These are phyloP conservation scores for Pristionchus maxplancki DNA, from an alignment of 2,888 invertebrate species.

Conservation along the genomic window DNA sequence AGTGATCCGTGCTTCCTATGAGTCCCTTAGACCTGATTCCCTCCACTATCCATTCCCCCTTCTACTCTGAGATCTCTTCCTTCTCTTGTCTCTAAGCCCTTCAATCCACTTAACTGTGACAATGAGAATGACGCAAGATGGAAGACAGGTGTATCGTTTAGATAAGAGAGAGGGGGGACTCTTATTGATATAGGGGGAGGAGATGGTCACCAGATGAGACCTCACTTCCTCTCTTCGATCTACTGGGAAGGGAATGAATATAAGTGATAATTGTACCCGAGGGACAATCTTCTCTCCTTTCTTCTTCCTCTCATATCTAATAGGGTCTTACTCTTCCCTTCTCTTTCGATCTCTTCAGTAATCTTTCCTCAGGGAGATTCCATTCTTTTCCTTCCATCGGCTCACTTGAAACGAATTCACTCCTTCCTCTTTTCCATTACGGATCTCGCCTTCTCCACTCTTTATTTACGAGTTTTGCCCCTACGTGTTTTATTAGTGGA, in stretches of 20 bases:
- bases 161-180: not conserved
- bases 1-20: slow-evolving; percentile 45
- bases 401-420: slow-evolving; percentile 29
- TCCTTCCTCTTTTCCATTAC: slow-evolving; percentile 18
- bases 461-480: slow-evolving; percentile 47
- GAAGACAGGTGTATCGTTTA: slow-evolving; percentile 40
- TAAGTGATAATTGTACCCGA: not conserved
- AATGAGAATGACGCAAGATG: slow-evolving; percentile 8
- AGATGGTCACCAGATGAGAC: not conserved
- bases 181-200: not conserved
- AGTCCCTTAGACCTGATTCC: slow-evolving; percentile 16
- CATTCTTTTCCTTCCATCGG: slow-evolving; percentile 4
- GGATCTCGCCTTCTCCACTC: slow-evolving; percentile 20
- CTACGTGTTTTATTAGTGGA: slow-evolving; percentile 52
- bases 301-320: slow-evolving; percentile 36
- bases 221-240: not conserved
- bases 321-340: not conserved
- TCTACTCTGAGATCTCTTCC: not conserved
- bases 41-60: not conserved
- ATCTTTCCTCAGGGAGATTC: slow-evolving; percentile 8
- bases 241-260: slow-evolving; percentile 3
- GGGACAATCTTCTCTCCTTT: not conserved
- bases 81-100: slow-evolving; percentile 8
- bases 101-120: slow-evolving; percentile 33
- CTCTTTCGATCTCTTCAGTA: not conserved